Percentiles rank a stretch among this genome's conserved stretches.
Evolutionary conservation across 1,140 invertebrate genomes (phyloP).

Genomic region (Panagrolaimus sp.): DNA sequence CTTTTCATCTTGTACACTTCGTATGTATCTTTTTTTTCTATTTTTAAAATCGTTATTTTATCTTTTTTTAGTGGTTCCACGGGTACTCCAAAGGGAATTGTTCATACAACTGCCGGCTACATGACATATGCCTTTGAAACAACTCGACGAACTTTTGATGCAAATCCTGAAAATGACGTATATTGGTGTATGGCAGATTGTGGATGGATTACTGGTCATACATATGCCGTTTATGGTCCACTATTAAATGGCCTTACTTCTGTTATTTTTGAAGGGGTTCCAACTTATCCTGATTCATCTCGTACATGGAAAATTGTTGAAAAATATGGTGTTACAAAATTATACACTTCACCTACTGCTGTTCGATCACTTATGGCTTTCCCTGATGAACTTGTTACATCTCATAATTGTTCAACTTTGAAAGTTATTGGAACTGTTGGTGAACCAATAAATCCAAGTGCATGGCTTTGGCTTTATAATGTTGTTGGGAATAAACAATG

Average conservation of each 20-base stretch:
- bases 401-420: constrained; percentile 65
- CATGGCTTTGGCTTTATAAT: constrained; percentile 92
- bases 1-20: constrained; percentile 94
- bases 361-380: constrained; percentile 88
- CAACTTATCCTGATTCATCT: constrained; percentile 65
- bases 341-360: constrained; percentile 95
- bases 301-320: constrained; percentile 84
- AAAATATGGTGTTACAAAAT: constrained; percentile 80
- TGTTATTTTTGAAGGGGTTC: constrained; percentile 89
- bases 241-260: constrained; percentile 82
- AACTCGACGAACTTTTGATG: constrained; percentile 83
- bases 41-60: no score
- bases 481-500: constrained; percentile 66
- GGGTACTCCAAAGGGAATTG: constrained; percentile 93
- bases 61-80: constrained; percentile 69
- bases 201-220: constrained; percentile 75
- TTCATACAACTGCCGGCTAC: constrained; percentile 88
- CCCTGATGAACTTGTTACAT: constrained; percentile 63
- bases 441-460: constrained; percentile 93
- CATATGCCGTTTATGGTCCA: constrained; percentile 87
- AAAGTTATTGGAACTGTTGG: constrained; percentile 84
- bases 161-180: constrained; percentile 73
- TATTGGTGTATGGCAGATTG: constrained; percentile 99
- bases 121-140: constrained; percentile 71
- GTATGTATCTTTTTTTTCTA: constrained; percentile 51